Base-by-base conservation (phyloP, 1,140 invertebrate species). In the Episyrphus balteatus region DNA sequence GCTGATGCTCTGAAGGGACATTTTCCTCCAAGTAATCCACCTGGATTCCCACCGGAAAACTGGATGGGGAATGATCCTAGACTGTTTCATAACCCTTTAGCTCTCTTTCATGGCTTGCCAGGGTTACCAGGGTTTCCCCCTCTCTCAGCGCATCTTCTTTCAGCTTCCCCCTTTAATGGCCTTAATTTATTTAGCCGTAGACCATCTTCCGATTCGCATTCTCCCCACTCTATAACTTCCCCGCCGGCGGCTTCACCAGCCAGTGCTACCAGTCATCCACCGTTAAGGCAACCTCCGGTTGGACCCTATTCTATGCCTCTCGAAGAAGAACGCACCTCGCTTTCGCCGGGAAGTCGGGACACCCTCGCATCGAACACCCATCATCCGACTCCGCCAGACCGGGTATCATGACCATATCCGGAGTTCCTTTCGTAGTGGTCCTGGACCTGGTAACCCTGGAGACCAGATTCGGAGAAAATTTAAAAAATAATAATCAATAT, bases 1-100 rank as follows among this genome's bases (percentile, higher is more conserved):
- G 21, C 21, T 8, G 78, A 79, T 51, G 73, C 75, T 36, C 65
- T 73, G 42, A 74, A 77, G 49, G 73, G 71, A 50, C 58, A 62
- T 18, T 64, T 68, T 12, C 55, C 58, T 65, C 1, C 57, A 67
- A 17, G 57, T 63, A 44, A 51, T 72, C 15, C 62, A 69, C 47
- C 64, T 66, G 44, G 45, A 69, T 36, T 58, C 70, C 55, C 51
- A 5, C 21, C 21, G 3, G 21, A 26, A 26, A 26, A 8, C 66
- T 49, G 74, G 69, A 51, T 73, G 66, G 18, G 70, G 73, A 42
- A 55, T 66, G 58, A 66, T 72, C 58, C 55, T 1, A 52, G 60
- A 5, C 50, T 66, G 15, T 47, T 62, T 42, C 48, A 62, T 32
- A 54, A 54, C 39, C 74, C 19, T 64, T 70, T n/a, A 55, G 70